Percentiles rank a stretch among this genome's conserved stretches.
Evolutionary conservation across 1,140 invertebrate species (phyloP).

Genomic region (Centruroides vittatus): DNA sequence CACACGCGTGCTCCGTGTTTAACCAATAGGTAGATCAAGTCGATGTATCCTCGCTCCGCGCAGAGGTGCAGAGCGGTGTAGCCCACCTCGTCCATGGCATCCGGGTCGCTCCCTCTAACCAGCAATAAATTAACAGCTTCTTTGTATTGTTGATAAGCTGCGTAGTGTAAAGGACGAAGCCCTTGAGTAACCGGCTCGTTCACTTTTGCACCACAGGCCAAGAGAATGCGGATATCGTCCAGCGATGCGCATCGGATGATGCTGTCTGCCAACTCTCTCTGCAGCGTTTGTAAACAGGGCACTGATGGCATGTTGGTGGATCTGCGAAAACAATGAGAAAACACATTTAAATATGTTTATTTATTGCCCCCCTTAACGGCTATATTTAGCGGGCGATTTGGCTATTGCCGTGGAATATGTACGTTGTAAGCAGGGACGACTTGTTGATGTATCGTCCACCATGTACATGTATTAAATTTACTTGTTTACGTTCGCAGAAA

Average conservation of each 20-base stretch:
- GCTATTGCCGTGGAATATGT: too few relatives aligned
- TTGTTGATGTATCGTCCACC: too few relatives aligned
- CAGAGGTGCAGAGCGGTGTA: slow-evolving; percentile 77
- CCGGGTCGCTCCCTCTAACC: slow-evolving; percentile 56
- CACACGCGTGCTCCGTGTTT: slow-evolving; percentile 64
- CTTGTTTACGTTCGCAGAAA: too few relatives aligned
- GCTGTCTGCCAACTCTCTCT: slow-evolving; percentile 73
- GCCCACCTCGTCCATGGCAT: slow-evolving; percentile 74
- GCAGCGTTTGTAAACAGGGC: slow-evolving; percentile 32
- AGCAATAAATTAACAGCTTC: slow-evolving; percentile 62
- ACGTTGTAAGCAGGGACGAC: too few relatives aligned
- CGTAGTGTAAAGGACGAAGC: slow-evolving; percentile 76
- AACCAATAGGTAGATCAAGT: slow-evolving; percentile 46
- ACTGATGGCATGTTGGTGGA: slow-evolving; percentile 15
- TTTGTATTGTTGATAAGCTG: slow-evolving; percentile 66
- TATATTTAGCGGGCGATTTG: too few relatives aligned
- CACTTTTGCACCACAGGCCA: slow-evolving; percentile 70
- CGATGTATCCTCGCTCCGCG: slow-evolving; percentile 58
- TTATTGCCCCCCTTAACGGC: too few relatives aligned
- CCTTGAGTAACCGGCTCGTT: slow-evolving; percentile 43
- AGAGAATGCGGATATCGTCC: slow-evolving; percentile 67
- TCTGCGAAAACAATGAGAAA: too few relatives aligned
- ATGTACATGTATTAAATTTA: too few relatives aligned
- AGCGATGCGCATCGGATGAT: slow-evolving; percentile 73
- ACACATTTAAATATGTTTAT: too few relatives aligned